Evolutionary conservation across 2,797 vertebrate genomes (phyloP).

Genomic region (Monodelphis domestica): DNA sequence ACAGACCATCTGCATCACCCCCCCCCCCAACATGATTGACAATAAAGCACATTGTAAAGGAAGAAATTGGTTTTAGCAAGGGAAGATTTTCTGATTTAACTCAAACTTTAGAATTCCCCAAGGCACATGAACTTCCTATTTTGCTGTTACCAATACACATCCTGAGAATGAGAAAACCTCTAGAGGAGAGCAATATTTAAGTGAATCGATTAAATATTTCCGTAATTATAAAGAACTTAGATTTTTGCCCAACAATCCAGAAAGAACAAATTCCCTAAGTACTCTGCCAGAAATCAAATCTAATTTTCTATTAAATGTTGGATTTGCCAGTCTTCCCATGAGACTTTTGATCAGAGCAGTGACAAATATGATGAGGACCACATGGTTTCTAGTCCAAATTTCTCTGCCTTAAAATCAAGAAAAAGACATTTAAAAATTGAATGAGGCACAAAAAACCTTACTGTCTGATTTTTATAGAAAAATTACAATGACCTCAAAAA

Average conservation of each 20-base stretch:
- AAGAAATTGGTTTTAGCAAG: constrained; percentile 55
- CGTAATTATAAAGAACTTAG: constrained; percentile 38
- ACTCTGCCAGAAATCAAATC: constrained; percentile 46
- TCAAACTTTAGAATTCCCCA: constrained; percentile 35
- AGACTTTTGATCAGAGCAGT: constrained; percentile 42
- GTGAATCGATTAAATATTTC: constrained; percentile 48
- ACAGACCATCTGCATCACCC: constrained; percentile 22
- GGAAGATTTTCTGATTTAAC: constrained; percentile 51
- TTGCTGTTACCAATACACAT: constrained; percentile 24
- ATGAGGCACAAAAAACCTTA: background rate
- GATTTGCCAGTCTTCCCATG: constrained; percentile 27
- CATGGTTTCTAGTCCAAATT: background rate
- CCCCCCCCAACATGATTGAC: constrained; percentile 39
- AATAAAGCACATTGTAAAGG: constrained; percentile 44
- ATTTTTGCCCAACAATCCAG: constrained; percentile 44
- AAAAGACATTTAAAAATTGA: background rate
- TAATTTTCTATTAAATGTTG: background rate
- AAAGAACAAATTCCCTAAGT: constrained; percentile 53
- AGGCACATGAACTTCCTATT: constrained; percentile 50
- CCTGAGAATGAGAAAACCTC: constrained; percentile 57
- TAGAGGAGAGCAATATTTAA: constrained; percentile 57
- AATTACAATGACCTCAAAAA: constrained; percentile 38
- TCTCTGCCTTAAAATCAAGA: background rate
- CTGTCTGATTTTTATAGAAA: constrained; percentile 36
- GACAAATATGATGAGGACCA: background rate